Evolutionary conservation across 2,888 invertebrate genomes (phyloP), one percentile per base, ranked within the genome.

Genomic region (Meiosimyza decipiens): DNA sequence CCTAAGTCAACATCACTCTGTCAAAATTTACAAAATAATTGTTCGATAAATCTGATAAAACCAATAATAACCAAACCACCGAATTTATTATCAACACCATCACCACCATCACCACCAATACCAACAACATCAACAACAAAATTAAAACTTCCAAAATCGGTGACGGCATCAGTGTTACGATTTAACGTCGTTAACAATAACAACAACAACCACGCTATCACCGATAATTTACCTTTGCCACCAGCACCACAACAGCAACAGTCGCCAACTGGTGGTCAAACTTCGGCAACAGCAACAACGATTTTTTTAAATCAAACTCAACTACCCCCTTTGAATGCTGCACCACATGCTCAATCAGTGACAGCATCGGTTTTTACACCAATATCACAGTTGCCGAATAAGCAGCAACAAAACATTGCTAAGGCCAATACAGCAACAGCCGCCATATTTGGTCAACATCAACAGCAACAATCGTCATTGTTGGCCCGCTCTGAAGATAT

Each of bases 401-500:
- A 72, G 11, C 72, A 72, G 71, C 74, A 75, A 33, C 77, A 77
- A 64, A 70, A 75, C 6, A 65, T 76, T 73, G 74, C 67, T 71
- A 71, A 73, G 50, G 68, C 75, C 54, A 40, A 75, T 65, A 76
- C 72, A 40, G 72, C 77, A 71, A 76, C 77, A 47, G 73, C 74
- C 59, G 71, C 75, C 50, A 73, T 74, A 77, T 50, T 77, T 75
- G 51, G 62, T 77, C 75, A 63, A 77, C 78, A 60, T 71, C 75
- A 33, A 62, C 68, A 75, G 51, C 75, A 76, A 93, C 94, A 75
- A 22, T 2, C 52, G 71, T 57, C 72, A 66, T 63, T 74, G 75
- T 79, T 91, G 93, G 87, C 93, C 95, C 80, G 91, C 47, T 57
- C 15, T 50, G 49, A 18, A 16, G 96, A 96, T 88, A 97, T 97